Conservation (phyloP, 1,140 invertebrate genomes). For the Aphelenchoides avenae region DNA sequence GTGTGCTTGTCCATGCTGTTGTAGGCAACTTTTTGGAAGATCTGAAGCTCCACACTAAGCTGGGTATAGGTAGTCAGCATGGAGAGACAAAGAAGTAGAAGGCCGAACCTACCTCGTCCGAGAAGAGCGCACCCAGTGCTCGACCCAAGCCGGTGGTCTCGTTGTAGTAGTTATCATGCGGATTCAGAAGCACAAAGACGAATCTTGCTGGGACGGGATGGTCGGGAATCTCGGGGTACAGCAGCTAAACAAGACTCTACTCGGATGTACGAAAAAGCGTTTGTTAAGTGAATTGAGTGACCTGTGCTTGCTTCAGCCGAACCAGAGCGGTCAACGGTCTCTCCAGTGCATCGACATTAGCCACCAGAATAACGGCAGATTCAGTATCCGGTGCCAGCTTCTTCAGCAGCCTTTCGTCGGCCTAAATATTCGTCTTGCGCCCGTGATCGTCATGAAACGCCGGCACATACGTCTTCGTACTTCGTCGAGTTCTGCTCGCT, state of each 20-base stretch:
- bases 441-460: not conserved
- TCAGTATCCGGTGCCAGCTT: constrained; percentile 35
- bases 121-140: constrained; percentile 38
- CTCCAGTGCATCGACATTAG: constrained; percentile 37
- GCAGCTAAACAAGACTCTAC: constrained; percentile 26
- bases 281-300: constrained; percentile 4
- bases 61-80: too few species aligned
- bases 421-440: too few species aligned
- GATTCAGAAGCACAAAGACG: constrained; percentile 34
- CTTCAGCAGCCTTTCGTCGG: constrained; percentile 38
- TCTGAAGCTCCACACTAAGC: too few species aligned
- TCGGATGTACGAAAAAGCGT: too few species aligned
- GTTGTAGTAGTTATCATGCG: constrained; percentile 37
- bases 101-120: constrained; percentile 40
- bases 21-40: constrained; percentile 60
- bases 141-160: constrained; percentile 38
- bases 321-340: constrained; percentile 35
- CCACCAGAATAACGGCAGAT: constrained; percentile 37
- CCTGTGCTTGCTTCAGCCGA: constrained; percentile 27
- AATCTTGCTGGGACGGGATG: constrained; percentile 40
- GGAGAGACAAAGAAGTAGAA: too few species aligned
- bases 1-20: constrained; percentile 50
- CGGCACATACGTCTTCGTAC: constrained; percentile 18
- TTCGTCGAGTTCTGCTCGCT: constrained; percentile 12
- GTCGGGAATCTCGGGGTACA: constrained; percentile 42